phyloP scores from a whole-genome alignment of 2,888 invertebrate genomes.

The Ypsolopha scabrella region DNA sequence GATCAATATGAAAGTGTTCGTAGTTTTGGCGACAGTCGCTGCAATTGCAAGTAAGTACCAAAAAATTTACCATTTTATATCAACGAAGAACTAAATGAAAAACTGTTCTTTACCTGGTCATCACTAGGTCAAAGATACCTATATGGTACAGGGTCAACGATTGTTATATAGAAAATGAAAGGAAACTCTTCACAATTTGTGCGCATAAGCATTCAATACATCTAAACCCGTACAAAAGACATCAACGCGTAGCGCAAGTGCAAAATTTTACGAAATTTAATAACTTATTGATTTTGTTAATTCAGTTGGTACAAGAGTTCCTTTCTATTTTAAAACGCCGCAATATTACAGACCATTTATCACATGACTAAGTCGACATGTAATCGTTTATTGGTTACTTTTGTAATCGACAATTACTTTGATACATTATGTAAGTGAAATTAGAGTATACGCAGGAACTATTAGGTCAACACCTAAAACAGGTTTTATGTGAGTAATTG shows the following conservation, averaged over 20 bases:
- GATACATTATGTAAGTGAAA: not conserved
- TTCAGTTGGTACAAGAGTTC: not conserved
- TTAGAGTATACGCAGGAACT: not conserved
- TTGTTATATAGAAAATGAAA: not conserved
- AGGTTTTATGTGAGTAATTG: too few species aligned
- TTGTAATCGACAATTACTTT: too few species aligned
- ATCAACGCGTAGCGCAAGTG: constrained; percentile 22
- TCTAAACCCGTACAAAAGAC: constrained; percentile 25
- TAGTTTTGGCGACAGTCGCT: constrained; percentile 53
- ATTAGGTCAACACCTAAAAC: too few species aligned
- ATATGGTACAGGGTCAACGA: constrained; percentile 1
- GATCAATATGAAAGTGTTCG: constrained; percentile 66
- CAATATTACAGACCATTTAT: not conserved
- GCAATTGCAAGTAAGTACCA: constrained; percentile 60
- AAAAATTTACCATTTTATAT: not conserved
- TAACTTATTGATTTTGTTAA: not conserved
- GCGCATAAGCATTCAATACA: not conserved
- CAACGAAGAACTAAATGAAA: not conserved
- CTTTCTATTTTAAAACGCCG: not conserved
- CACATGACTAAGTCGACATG: not conserved
- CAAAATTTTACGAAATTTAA: constrained; percentile 3
- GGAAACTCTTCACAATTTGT: not conserved
- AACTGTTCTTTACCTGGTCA: not conserved
- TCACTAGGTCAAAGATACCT: not conserved
- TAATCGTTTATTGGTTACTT: not conserved